Evolutionary conservation across 2,113 vertebrate species (phyloP).

Genomic region (Glareola pratincola): DNA sequence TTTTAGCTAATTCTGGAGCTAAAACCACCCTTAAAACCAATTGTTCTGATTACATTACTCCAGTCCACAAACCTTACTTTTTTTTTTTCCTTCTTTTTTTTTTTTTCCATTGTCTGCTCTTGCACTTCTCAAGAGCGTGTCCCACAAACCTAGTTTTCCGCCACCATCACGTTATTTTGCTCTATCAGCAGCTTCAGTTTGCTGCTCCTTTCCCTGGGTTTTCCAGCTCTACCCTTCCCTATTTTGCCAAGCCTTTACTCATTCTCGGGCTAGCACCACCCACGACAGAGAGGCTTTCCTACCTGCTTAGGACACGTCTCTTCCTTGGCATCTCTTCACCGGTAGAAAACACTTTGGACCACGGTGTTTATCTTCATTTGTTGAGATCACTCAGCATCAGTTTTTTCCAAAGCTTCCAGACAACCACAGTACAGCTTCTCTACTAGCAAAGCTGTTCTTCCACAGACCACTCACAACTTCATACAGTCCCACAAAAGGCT

Average conservation of each 20-base stretch:
- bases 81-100: too few species aligned
- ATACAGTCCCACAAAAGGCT: rapidly evolving
- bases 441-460: not conserved
- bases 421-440: not conserved
- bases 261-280: not conserved
- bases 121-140: not conserved
- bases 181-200: not conserved
- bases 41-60: not conserved
- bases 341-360: not conserved
- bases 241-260: not conserved
- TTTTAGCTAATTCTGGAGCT: not conserved
- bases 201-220: not conserved
- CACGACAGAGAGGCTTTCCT: not conserved
- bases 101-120: not conserved
- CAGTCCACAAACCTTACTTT: not conserved
- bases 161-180: not conserved
- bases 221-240: not conserved
- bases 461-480: not conserved
- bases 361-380: not conserved
- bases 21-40: not conserved
- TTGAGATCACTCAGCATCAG: not conserved
- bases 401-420: not conserved
- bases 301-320: not conserved
- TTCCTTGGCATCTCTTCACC: not conserved
- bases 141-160: not conserved